Percentiles rank a stretch among this genome's conserved stretches.
phyloP scores from a whole-genome alignment of 2,888 invertebrate genomes.

The Pemphredon lugubris region DNA sequence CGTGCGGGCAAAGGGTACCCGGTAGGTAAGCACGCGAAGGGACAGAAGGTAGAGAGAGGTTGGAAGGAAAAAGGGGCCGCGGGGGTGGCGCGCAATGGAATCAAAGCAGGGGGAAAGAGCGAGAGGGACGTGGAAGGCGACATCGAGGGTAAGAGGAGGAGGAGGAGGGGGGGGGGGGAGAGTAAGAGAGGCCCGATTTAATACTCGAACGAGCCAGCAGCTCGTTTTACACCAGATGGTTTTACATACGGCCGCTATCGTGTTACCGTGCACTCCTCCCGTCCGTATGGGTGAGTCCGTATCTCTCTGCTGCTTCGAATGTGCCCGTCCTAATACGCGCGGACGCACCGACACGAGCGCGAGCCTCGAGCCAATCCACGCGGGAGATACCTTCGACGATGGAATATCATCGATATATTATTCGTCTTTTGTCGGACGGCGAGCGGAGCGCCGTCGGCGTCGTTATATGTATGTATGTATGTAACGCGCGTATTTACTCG shows the following conservation, averaged over 20 bases:
- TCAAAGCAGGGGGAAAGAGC: conserved; percentile 12
- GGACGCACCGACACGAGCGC: conserved; percentile 37
- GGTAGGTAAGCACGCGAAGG: too few species aligned
- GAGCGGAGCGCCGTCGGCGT: too few species aligned
- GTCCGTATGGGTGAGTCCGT: conserved; percentile 53
- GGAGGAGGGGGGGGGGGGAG: background rate
- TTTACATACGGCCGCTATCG: conserved; percentile 79
- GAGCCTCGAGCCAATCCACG: conserved; percentile 51
- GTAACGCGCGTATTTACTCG: too few species aligned
- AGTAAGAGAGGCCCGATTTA: conserved; percentile 76
- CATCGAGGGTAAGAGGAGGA: background rate
- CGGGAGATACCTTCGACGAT: conserved; percentile 46
- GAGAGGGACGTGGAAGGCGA: conserved; percentile 5
- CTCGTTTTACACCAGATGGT: conserved; percentile 81
- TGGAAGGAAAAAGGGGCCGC: conserved; percentile 5
- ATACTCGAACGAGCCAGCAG: conserved; percentile 79
- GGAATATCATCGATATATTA: conserved; percentile 67
- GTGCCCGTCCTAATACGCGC: conserved; percentile 48
- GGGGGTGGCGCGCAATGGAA: background rate
- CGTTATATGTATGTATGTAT: too few species aligned
- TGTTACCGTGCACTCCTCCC: conserved; percentile 75
- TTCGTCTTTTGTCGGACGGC: too few species aligned
- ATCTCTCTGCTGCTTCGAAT: conserved; percentile 27
- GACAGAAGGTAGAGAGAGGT: background rate
- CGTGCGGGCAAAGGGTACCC: conserved; percentile 10